phyloP scores from a whole-genome alignment of 2,113 vertebrate species.

The Chionodraco myersi region DNA sequence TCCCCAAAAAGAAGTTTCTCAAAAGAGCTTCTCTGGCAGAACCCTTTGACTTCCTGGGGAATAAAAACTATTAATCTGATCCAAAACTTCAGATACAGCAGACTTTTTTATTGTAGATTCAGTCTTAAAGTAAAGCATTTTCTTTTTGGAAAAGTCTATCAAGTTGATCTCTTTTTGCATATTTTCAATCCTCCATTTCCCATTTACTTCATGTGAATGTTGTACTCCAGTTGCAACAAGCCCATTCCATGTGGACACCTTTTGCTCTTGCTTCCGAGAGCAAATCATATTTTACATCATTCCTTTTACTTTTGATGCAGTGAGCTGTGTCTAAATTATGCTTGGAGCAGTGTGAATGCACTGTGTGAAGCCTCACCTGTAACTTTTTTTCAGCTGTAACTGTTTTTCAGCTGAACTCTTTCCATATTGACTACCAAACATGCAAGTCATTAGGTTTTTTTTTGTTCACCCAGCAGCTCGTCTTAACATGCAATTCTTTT shows the following conservation, averaged over 20 bases:
- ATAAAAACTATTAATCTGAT: constrained; percentile 40
- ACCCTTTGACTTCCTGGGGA: constrained; percentile 62
- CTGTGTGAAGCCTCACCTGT: not conserved
- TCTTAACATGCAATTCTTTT: constrained; percentile 65
- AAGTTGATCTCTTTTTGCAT: constrained; percentile 24
- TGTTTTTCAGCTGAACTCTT: constrained; percentile 16
- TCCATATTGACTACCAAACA: constrained; percentile 19
- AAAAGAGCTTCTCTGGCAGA: constrained; percentile 84
- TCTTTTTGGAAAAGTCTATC: constrained; percentile 50
- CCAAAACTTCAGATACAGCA: constrained; percentile 18
- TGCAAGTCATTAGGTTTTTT: constrained; percentile 18
- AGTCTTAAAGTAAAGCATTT: constrained; percentile 43
- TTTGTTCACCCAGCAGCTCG: constrained; percentile 26
- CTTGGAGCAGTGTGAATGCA: not conserved
- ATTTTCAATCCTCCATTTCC: constrained; percentile 16
- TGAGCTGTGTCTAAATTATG: not conserved
- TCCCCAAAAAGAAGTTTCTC: constrained; percentile 89
- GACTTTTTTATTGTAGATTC: constrained; percentile 30
- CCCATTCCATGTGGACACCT: not conserved
- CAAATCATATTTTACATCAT: constrained; percentile 11
- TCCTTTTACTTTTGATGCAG: not conserved
- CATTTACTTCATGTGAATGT: not conserved
- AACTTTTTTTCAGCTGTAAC: not conserved
- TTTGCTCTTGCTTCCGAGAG: not conserved
- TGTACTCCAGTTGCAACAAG: constrained; percentile 17